Conservation (phyloP, 2,888 invertebrate genomes). For the Calliphora vomitoria region DNA sequence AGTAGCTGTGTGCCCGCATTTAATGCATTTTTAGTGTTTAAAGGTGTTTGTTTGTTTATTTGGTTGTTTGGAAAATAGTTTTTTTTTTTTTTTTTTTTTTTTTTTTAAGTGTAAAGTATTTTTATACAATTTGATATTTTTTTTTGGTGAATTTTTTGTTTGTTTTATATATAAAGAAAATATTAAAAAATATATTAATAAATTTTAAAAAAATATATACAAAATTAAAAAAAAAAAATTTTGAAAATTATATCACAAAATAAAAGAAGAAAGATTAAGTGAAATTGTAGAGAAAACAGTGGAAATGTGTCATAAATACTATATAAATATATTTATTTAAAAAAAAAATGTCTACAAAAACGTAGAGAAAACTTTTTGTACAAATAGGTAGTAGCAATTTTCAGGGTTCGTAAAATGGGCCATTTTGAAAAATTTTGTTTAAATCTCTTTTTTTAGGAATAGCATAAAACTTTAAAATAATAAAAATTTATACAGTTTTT, state of each 20-base stretch:
- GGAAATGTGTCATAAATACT: background rate
- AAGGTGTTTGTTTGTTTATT: slow-evolving; percentile 59
- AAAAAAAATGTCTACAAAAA: background rate
- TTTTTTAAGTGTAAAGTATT: slow-evolving; percentile 76
- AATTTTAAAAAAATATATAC: slow-evolving; percentile 77
- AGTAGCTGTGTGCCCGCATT: slow-evolving; percentile 76
- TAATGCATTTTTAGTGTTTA: slow-evolving; percentile 61
- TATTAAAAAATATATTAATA: slow-evolving; percentile 76
- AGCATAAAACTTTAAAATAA: background rate
- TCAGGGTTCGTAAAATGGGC: background rate
- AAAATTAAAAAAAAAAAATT: slow-evolving; percentile 65
- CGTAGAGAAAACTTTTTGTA: slow-evolving; percentile 25
- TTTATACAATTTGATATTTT: slow-evolving; percentile 78
- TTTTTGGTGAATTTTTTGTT: slow-evolving; percentile 76
- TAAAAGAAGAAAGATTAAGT: background rate
- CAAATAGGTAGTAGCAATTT: background rate
- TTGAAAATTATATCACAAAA: background rate
- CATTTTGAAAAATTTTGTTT: background rate
- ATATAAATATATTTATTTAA: background rate
- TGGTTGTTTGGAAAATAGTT: slow-evolving; percentile 63
- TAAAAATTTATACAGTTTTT: slow-evolving; percentile 34
- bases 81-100: slow-evolving; percentile 75
- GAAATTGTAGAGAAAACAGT: background rate
- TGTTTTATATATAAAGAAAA: slow-evolving; percentile 77
- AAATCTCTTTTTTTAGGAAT: background rate